Base-by-base conservation (phyloP, 2,113 vertebrate species). In the Nicator chloris region DNA sequence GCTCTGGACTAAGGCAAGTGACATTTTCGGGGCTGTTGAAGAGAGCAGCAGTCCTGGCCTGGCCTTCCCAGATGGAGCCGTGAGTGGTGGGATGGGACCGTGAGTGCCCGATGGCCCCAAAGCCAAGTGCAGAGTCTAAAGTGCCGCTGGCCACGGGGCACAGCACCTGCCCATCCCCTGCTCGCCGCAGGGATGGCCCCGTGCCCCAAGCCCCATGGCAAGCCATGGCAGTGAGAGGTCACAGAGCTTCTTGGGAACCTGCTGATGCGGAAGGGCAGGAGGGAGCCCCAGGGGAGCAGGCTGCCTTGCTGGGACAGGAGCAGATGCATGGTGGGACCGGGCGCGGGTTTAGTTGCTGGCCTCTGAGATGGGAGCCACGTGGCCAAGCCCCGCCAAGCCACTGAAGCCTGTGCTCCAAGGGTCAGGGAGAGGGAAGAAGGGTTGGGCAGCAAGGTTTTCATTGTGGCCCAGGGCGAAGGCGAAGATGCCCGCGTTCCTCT, bases 391-490 rank as follows among this genome's bases (percentile, higher is more conserved):
- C 0, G 97, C 68, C 72, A 98, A 93, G 82, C 97, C 93, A 6
- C 98, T 98, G 93, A 98, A 98, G 11, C 98, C 98, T 4, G 99
- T 94, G 92, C 98, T 98, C 99, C 99, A 99, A 13, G 99, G 99
- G 96, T 99, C 98, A 0, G 98, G 97, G 88, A 99, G 97, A 0
- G 98, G 97, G 82, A 99, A 99, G 97, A 99, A 99, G 18, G 98
- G 98, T 8, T 98, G 98, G 51, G 98, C 98, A 6, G 98, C 96
- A 7, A 99, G 98, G 92, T 98, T 97, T 88, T 99, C 98, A 7
- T 98, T 98, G 81, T 98, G 98, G 54, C 99, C 98, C 94, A 99
- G 97, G 26, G 99, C 96, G 6, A 99, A 99, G 88, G 99, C 98
- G 47, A 99, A 98, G 92, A 99, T 97, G 83, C 98, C 98, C 18